Conservation (phyloP, 2,888 invertebrate genomes). For the Peribatodes rhomboidaria region DNA sequence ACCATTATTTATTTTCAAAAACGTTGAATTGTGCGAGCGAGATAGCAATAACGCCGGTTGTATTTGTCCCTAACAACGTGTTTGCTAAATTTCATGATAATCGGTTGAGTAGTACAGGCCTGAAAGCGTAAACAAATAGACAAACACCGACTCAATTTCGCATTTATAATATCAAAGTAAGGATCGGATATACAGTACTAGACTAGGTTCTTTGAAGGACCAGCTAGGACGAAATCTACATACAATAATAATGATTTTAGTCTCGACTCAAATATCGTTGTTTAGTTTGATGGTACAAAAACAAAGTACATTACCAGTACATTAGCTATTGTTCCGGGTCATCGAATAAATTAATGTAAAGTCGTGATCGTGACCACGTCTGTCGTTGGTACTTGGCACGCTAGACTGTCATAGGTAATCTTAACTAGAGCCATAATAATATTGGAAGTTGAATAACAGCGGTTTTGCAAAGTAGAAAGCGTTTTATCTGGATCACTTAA, state of each 20-base stretch:
- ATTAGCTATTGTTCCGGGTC: slow-evolving; percentile 25
- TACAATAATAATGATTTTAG: background rate
- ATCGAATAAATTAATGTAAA: slow-evolving; percentile 18
- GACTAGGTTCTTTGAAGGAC: too few species aligned
- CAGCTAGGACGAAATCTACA: background rate
- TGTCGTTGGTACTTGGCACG: background rate
- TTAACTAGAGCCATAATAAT: background rate
- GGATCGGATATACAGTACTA: background rate
- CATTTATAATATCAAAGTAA: too few species aligned
- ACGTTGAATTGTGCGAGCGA: too few species aligned
- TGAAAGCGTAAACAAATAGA: too few species aligned
- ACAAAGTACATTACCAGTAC: slow-evolving; percentile 12
- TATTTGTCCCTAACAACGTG: too few species aligned
- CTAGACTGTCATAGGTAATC: slow-evolving; percentile 9
- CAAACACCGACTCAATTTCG: too few species aligned
- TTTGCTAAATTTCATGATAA: too few species aligned
- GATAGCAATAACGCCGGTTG: too few species aligned
- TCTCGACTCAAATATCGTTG: background rate
- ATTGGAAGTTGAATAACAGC: background rate
- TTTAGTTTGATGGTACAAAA: slow-evolving; percentile 5
- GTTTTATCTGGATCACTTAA: background rate
- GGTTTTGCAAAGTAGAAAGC: background rate
- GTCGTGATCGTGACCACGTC: slow-evolving; percentile 18
- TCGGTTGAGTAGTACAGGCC: too few species aligned
- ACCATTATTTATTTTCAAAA: too few species aligned